phyloP scores from a whole-genome alignment of 2,888 invertebrate genomes.

The Pterobdella sp. region DNA sequence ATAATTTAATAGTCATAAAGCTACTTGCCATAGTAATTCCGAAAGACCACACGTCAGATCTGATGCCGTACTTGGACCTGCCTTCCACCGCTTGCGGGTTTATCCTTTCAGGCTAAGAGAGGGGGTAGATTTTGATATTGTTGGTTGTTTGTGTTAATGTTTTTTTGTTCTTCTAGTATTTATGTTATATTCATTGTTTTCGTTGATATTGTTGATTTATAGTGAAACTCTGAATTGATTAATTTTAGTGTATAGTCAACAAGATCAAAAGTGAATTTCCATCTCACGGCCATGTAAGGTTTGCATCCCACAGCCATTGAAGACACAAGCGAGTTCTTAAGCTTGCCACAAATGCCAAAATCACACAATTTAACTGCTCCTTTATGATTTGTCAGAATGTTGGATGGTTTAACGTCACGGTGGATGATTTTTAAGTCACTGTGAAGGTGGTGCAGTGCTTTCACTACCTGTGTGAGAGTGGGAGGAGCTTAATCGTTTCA shows the following conservation, averaged over 20 bases:
- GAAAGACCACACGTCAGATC: slow-evolving; percentile 23
- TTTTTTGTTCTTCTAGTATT: no score
- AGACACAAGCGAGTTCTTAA: slow-evolving; percentile 25
- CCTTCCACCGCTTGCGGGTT: slow-evolving; percentile 22
- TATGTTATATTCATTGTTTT: no score
- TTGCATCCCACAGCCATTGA: slow-evolving; percentile 25
- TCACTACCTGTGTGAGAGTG: slow-evolving; percentile 6
- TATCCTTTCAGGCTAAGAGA: slow-evolving; percentile 25
- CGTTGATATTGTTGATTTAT: no score
- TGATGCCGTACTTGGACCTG: slow-evolving; percentile 20
- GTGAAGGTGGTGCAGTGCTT: slow-evolving; percentile 24
- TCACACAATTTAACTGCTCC: slow-evolving; percentile 26
- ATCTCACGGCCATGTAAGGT: slow-evolving; percentile 26
- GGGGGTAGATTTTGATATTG: background rate
- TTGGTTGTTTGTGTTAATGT: no score
- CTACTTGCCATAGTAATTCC: slow-evolving; percentile 20
- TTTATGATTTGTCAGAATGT: slow-evolving; percentile 19
- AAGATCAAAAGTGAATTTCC: background rate
- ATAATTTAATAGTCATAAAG: background rate
- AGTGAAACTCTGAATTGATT: no score
- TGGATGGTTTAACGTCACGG: slow-evolving; percentile 27
- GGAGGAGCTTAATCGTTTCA: no score
- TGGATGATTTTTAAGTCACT: slow-evolving; percentile 23
- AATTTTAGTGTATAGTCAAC: no score
- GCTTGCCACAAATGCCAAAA: slow-evolving; percentile 25